A percentile compares a stretch with the other conserved stretches of the same genome.
phyloP scores from a whole-genome alignment of 2,888 invertebrate species.

The Apoderus coryli region DNA sequence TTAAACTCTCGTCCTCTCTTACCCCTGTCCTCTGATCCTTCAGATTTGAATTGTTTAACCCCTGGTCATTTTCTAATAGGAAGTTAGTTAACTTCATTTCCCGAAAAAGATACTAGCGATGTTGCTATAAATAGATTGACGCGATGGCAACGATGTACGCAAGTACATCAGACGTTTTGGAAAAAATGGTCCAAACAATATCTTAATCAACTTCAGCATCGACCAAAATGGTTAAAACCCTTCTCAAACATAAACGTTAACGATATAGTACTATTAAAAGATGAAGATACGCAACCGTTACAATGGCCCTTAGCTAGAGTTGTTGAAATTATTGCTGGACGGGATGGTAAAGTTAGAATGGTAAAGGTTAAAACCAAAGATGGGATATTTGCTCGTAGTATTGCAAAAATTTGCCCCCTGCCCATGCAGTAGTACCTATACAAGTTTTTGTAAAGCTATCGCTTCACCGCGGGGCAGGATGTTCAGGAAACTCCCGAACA shows the following conservation, averaged over 20 bases:
- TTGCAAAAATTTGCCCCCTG: no score
- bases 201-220: not conserved
- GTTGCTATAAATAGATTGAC: no score
- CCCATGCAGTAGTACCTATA: no score
- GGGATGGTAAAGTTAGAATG: not conserved
- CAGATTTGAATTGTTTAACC: conserved; percentile 3
- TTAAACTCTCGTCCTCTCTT: conserved; percentile 8
- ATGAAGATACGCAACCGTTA: not conserved
- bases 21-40: conserved; percentile 5
- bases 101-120: no score
- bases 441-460: no score
- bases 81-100: no score
- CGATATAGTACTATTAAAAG: conserved; percentile 1
- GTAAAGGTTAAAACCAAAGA: no score
- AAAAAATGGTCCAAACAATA: conserved; percentile 4
- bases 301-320: not conserved
- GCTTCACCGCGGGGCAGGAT: no score
- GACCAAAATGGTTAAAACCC: no score
- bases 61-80: no score
- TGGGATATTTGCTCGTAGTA: no score
- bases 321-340: not conserved
- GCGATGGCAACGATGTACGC: not conserved
- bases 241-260: not conserved
- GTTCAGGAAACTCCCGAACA: no score
- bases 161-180: conserved; percentile 7